These are phyloP conservation scores for Ypsolopha sequella DNA, from an alignment of 2,888 invertebrate genomes.

Conservation along the genomic window DNA sequence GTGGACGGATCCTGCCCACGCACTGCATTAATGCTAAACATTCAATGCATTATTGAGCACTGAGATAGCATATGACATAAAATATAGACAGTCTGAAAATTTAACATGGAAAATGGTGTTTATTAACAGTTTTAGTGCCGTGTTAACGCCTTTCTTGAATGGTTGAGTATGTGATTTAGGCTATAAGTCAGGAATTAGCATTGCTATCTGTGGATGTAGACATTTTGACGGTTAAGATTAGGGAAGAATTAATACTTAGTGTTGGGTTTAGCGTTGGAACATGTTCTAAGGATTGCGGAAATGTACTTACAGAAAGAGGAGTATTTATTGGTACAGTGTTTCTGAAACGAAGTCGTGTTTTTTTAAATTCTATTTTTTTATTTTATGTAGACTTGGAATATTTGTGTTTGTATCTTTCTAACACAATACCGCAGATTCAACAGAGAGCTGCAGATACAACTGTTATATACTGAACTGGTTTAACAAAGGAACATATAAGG, in stretches of 20 bases:
- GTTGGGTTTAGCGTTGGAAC: neutral
- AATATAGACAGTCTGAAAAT: conserved; percentile 2
- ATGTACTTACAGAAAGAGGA: no score
- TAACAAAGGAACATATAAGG: no score
- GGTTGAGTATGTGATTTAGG: neutral
- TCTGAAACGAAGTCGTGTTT: no score
- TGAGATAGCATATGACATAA: conserved; percentile 4
- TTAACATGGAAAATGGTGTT: neutral
- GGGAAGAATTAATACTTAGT: neutral
- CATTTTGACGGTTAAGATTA: neutral
- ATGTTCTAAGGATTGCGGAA: no score
- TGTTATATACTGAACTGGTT: no score
- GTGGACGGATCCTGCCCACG: conserved; percentile 64
- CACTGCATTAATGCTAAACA: conserved; percentile 35
- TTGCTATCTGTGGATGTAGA: neutral
- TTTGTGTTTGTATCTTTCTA: no score
- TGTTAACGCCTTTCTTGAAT: neutral
- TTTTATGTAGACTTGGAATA: no score
- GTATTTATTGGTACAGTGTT: no score
- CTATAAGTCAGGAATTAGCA: neutral
- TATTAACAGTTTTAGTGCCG: neutral
- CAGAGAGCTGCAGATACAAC: no score
- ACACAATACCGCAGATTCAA: no score
- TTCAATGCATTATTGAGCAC: conserved; percentile 32
- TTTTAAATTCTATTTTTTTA: no score